phyloP scores from a whole-genome alignment of 1,140 invertebrate genomes.

The Zophobas morio region DNA sequence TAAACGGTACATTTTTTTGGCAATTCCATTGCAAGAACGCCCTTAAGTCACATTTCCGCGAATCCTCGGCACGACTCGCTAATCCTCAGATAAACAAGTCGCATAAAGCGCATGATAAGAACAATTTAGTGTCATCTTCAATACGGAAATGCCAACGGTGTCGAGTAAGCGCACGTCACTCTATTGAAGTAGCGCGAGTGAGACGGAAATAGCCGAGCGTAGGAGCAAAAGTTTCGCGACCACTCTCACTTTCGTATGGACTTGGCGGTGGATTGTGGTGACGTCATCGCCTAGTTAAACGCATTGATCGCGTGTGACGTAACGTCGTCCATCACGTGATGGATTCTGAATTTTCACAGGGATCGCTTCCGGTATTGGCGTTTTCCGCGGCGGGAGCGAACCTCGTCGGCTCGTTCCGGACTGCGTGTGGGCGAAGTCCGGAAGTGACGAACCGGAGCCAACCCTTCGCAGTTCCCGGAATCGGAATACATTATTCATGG shows the following conservation, averaged over 20 bases:
- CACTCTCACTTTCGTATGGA: slow-evolving; percentile 46
- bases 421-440: background rate
- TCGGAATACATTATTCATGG: slow-evolving; percentile 5
- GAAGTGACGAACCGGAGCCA: slow-evolving; percentile 9
- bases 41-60: too few species aligned
- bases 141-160: slow-evolving; percentile 23
- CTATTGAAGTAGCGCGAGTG: slow-evolving; percentile 6
- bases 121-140: slow-evolving; percentile 9
- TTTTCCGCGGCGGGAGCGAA: slow-evolving; percentile 8
- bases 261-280: slow-evolving; percentile 31
- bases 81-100: slow-evolving; percentile 3
- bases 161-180: background rate
- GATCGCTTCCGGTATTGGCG: slow-evolving; percentile 38
- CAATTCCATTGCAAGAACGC: too few species aligned
- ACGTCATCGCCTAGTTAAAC: slow-evolving; percentile 40
- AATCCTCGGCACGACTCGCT: too few species aligned
- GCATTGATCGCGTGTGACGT: slow-evolving; percentile 42
- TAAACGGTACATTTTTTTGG: too few species aligned
- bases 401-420: background rate
- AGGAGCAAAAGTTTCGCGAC: slow-evolving; percentile 35
- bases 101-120: slow-evolving; percentile 16
- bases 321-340: slow-evolving; percentile 40
- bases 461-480: slow-evolving; percentile 2
- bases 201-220: slow-evolving; percentile 10
- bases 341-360: slow-evolving; percentile 40